Conservation (phyloP, 2,888 invertebrate species). For the Horisme vitalbata region DNA sequence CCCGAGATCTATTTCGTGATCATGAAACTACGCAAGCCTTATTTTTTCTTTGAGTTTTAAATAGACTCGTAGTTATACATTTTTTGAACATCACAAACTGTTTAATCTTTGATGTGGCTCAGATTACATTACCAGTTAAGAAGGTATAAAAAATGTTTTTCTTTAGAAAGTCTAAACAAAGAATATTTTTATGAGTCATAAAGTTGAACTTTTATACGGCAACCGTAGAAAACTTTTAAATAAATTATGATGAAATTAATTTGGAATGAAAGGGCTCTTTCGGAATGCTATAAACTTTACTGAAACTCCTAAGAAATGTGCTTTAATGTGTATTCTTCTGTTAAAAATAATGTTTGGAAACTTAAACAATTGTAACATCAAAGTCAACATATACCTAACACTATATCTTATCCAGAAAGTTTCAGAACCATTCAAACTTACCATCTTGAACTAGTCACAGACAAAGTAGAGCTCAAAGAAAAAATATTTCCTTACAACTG, state of each 20-base stretch:
- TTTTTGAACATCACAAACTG: too few relatives aligned
- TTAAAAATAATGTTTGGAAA: too few relatives aligned
- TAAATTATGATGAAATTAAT: conserved; percentile 44
- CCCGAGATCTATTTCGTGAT: conserved; percentile 63
- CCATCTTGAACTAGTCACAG: conserved; percentile 50
- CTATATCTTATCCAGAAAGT: conserved; percentile 16
- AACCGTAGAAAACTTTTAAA: conserved; percentile 42
- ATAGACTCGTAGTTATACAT: too few relatives aligned
- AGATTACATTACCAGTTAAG: conserved; percentile 23
- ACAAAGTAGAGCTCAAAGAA: conserved; percentile 50
- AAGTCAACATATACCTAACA: conserved; percentile 3
- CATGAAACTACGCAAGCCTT: conserved; percentile 71
- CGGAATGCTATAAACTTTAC: conserved; percentile 8
- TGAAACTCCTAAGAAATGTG: background rate
- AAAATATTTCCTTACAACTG: conserved; percentile 65
- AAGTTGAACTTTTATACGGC: conserved; percentile 44
- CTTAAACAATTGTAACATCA: too few relatives aligned
- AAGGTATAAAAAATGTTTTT: conserved; percentile 27
- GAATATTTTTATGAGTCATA: conserved; percentile 47
- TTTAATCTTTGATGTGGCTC: conserved; percentile 6
- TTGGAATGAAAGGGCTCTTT: conserved; percentile 20
- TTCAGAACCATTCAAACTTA: conserved; percentile 37
- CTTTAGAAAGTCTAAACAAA: conserved; percentile 28
- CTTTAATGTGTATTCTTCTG: too few relatives aligned
- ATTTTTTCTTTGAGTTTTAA: conserved; percentile 60